Percentiles rank a stretch among this genome's conserved stretches.
These are phyloP conservation scores for Amphipoea oculea DNA, from an alignment of 2,888 invertebrate species.

Conservation along the genomic window DNA sequence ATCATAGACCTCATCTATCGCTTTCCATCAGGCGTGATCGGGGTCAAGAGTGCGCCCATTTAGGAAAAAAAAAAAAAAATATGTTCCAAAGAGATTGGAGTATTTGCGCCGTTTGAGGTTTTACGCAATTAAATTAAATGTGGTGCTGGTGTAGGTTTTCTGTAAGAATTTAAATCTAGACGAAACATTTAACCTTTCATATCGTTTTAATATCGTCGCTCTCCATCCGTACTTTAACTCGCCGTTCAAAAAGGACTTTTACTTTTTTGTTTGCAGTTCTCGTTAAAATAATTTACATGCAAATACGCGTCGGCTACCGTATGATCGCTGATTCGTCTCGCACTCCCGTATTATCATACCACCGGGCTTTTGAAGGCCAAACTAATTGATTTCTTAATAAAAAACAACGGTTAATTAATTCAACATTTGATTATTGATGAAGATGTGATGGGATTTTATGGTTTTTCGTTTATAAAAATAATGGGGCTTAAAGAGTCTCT, in stretches of 20 bases:
- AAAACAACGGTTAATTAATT: slow-evolving; percentile 37
- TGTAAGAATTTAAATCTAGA: not conserved
- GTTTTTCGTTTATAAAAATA: not conserved
- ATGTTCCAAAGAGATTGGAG: too few species aligned
- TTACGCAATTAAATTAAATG: not conserved
- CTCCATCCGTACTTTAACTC: slow-evolving; percentile 16
- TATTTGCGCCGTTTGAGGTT: too few species aligned
- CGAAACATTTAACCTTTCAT: not conserved
- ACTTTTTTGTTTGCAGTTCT: slow-evolving; percentile 48
- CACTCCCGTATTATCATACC: slow-evolving; percentile 40
- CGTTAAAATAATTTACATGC: slow-evolving; percentile 52
- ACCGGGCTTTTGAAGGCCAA: slow-evolving; percentile 30
- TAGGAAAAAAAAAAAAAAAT: too few species aligned
- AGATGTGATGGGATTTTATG: slow-evolving; percentile 14
- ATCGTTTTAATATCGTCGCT: slow-evolving; percentile 30
- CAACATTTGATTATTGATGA: slow-evolving; percentile 31
- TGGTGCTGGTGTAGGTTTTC: not conserved
- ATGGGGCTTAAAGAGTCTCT: not conserved
- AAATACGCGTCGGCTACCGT: slow-evolving; percentile 53
- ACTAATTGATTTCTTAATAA: slow-evolving; percentile 38
- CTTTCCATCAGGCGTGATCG: too few species aligned
- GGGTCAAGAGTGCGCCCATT: too few species aligned
- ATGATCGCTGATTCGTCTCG: slow-evolving; percentile 50
- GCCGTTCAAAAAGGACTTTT: slow-evolving; percentile 32
- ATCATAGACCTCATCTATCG: too few species aligned